These are phyloP conservation scores for Brachypteracias leptosomus DNA, from an alignment of 2,113 vertebrate species.

Conservation along the genomic window DNA sequence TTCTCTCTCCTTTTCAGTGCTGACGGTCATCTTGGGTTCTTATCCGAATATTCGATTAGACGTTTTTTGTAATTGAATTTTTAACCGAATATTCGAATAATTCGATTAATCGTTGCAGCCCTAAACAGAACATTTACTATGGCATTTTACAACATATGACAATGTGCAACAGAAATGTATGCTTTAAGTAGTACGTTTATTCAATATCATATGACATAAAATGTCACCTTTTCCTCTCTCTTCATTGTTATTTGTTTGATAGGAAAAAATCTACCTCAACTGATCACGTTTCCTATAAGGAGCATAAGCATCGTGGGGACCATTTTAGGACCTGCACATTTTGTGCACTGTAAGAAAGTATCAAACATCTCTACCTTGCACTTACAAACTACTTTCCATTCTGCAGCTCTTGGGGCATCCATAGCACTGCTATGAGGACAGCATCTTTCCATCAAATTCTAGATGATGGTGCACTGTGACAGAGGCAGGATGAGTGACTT, in stretches of 20 bases:
- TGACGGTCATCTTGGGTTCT: constrained; percentile 63
- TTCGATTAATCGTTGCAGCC: constrained; percentile 62
- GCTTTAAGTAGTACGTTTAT: background rate
- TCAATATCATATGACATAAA: constrained; percentile 65
- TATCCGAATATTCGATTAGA: constrained; percentile 71
- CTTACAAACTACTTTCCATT: background rate
- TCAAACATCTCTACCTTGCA: background rate
- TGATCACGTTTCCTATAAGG: background rate
- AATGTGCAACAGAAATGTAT: constrained; percentile 50
- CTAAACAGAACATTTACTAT: constrained; percentile 73
- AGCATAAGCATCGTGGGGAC: background rate
- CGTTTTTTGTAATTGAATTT: background rate
- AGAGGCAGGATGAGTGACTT: background rate
- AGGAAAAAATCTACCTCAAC: background rate
- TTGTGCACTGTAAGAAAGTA: background rate
- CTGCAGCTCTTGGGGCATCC: background rate
- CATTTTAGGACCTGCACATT: background rate
- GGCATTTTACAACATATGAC: constrained; percentile 70
- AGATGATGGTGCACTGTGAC: background rate
- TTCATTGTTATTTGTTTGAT: background rate
- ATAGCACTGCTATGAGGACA: background rate
- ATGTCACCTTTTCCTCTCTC: constrained; percentile 43
- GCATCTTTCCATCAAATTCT: background rate
- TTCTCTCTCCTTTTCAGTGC: constrained; percentile 67
- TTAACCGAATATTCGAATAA: constrained; percentile 72